Conservation (phyloP, 1,140 invertebrate genomes). For the Metaphire vulgaris region DNA sequence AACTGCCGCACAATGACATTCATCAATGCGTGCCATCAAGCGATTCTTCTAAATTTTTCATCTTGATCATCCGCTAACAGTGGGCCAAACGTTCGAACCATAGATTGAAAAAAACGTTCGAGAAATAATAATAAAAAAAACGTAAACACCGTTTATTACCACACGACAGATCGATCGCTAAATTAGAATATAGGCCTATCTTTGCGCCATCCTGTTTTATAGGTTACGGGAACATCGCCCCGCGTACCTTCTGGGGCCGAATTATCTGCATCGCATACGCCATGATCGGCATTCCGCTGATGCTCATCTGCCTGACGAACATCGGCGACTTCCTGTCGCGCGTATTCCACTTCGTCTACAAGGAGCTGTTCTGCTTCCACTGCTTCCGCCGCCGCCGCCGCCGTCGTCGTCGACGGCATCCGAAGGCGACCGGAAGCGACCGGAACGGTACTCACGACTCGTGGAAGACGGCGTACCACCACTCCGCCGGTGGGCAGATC, state of each 20-base stretch:
- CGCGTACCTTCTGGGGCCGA: slow-evolving; percentile 84
- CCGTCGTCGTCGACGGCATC: background rate
- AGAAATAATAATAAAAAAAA: too few species aligned
- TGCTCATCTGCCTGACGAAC: slow-evolving; percentile 81
- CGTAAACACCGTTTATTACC: too few species aligned
- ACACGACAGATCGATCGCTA: too few species aligned
- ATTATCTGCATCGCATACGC: slow-evolving; percentile 89
- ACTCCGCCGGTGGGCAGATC: background rate
- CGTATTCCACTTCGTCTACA: slow-evolving; percentile 90
- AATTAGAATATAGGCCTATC: background rate
- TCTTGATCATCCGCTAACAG: too few species aligned
- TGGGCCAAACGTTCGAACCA: too few species aligned
- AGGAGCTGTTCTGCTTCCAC: slow-evolving; percentile 63
- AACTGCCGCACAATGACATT: too few species aligned
- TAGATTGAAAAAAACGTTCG: too few species aligned
- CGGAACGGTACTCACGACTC: slow-evolving; percentile 33
- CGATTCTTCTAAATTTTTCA: too few species aligned
- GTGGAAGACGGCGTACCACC: slow-evolving; percentile 25
- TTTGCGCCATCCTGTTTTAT: slow-evolving; percentile 24
- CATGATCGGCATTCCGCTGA: slow-evolving; percentile 90
- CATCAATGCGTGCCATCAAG: too few species aligned
- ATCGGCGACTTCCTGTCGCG: slow-evolving; percentile 92
- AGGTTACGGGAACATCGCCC: slow-evolving; percentile 92
- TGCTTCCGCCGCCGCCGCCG: background rate
- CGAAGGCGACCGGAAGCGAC: slow-evolving; percentile 28